Evolutionary conservation across 2,888 invertebrate species (phyloP), one percentile per base, ranked within the genome.

Genomic region (Drosophila quinaria): DNA sequence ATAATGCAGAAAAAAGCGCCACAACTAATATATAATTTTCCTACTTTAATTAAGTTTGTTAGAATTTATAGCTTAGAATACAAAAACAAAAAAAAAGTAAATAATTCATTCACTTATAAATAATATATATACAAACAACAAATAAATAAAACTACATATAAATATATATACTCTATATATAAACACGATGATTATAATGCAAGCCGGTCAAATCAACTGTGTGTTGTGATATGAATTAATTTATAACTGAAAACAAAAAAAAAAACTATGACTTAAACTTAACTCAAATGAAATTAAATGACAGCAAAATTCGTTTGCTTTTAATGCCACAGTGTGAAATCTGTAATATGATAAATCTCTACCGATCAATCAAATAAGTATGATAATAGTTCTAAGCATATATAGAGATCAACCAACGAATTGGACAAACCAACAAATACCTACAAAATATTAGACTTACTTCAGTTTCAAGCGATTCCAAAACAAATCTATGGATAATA

Each of bases 141-240:
- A 54, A 37, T 50, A 58, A 52, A 52, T 39, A 51, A 58, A 63
- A 50, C 51, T 44, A 65, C 69, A 65, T 52, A 81, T 50, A 61
- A 37, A 39, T 46, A 81, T 50, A 61, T 41, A 39, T 42, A 61
- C 35, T 50, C 39, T 58, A 56, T 46, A 59, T 66, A 62, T 63
- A 67, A 39, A 72, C 55, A 56, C 61, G 49, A 63, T 61, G 61
- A 74, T 55, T 71, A 60, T 74, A 78, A 65, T 67, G 65, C 59
- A 82, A 75, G 60, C 72, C 80, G 84, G 81, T 74, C 76, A 71
- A 88, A 86, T 86, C 89, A 86, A 87, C 89, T 87, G 89, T 84
- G 90, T 87, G 87, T 87, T 87, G 87, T 87, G 87, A 87, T 87
- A 87, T 82, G 77, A 84, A 87, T 72, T 90, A 88, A 88, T 89